Conservation (phyloP, 2,113 vertebrate genomes). For the Dicerorhinus sumatrensis region DNA sequence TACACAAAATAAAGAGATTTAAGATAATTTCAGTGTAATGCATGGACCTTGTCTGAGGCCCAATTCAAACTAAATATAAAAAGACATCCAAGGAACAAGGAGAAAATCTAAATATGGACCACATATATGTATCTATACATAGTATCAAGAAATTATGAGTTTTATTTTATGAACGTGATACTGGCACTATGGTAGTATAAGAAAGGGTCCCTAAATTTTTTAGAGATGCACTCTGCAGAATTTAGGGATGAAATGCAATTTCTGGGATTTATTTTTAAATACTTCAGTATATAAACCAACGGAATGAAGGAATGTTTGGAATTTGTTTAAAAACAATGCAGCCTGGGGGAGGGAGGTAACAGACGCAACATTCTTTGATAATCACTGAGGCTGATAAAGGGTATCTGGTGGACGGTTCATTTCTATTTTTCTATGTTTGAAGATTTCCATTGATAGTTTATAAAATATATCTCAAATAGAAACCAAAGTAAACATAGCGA, state of each 20-base stretch:
- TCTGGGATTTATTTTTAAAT: background rate
- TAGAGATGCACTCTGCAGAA: background rate
- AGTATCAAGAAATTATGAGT: background rate
- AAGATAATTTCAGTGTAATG: background rate
- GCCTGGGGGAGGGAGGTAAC: background rate
- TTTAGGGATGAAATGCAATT: background rate
- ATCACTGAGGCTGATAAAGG: background rate
- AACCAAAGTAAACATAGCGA: background rate
- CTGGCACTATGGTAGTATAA: background rate
- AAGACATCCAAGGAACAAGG: background rate
- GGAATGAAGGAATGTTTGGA: background rate
- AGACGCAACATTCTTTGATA: background rate
- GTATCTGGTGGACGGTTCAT: background rate
- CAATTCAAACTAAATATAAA: background rate
- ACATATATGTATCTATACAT: background rate
- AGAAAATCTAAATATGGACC: background rate
- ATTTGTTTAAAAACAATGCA: background rate
- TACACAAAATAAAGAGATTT: background rate
- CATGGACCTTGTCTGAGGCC: background rate
- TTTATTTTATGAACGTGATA: background rate
- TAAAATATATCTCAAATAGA: background rate
- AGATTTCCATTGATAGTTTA: background rate
- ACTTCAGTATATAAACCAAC: background rate
- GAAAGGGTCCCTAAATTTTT: background rate
- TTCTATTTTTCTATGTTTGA: background rate